Evolutionary conservation across 2,888 invertebrate genomes (phyloP), one percentile per base, ranked within the genome.

Genomic region (Drosophila diplacantha): DNA sequence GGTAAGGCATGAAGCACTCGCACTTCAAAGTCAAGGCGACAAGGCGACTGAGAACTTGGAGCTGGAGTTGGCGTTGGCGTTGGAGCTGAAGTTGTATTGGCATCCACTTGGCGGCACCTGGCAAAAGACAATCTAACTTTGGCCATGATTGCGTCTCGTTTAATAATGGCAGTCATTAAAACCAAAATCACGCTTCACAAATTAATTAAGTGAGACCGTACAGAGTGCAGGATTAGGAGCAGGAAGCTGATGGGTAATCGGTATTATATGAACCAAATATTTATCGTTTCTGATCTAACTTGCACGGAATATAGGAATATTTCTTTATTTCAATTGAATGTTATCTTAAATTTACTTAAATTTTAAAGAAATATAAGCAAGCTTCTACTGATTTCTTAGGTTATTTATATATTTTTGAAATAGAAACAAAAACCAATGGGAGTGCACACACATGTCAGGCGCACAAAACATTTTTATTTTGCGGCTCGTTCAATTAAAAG

Each of bases 41-140:
- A 43, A 11, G 41, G 41, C 41, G 24, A 24, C 43, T 18, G 18
- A 52, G 32, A 22, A 54, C 55, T 34, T 22, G 26, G 12, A 14
- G 35, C 3, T 26, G 38, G 14, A 39, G 14, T 5, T n/a, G 34
- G 5, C 2, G 5, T 32, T 32, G 37, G 2, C 1, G 18, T 8
- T 12, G 7, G 7, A 29, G 6, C 11, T 29, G 18, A 18, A 14
- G 29, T 7, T 18, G 43, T 38, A 57, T 57, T 55, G 56, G 55
- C 55, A 59, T 38, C 31, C 61, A 47, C 47, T 60, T 46, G 55
- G 51, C 53, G 55, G 51, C 55, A 73, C 69, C 74, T 67, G 74
- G 56, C 50, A 74, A 80, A 80, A 80, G 70, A 69, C 77, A 82
- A 77, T 77, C 77, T 64, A 77, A 82, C 70, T 82, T 77, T 72